A percentile compares a stretch with the other conserved stretches of the same genome.
These are phyloP conservation scores for Alloscopus bannaensis DNA, from an alignment of 2,888 invertebrate species.

Conservation along the genomic window DNA sequence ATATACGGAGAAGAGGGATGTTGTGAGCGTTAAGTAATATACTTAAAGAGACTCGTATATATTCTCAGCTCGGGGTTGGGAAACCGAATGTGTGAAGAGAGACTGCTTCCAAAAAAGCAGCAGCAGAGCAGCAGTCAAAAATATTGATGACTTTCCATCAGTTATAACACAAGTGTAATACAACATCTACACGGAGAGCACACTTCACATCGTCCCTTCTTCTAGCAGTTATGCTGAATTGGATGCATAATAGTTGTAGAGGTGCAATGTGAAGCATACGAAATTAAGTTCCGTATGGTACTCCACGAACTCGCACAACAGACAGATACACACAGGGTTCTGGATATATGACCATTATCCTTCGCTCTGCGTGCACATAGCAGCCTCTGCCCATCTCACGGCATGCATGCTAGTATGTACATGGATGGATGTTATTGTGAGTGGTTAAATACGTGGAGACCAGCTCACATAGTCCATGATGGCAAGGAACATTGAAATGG, in stretches of 20 bases:
- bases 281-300: too few species aligned
- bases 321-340: constrained; percentile 6
- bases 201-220: constrained; percentile 5
- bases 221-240: neutral
- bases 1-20: constrained; percentile 11
- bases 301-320: too few species aligned
- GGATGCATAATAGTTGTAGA: neutral
- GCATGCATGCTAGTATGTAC: neutral
- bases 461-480: too few species aligned
- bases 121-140: constrained; percentile 20
- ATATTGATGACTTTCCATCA: constrained; percentile 53
- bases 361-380: neutral
- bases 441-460: neutral
- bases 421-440: neutral
- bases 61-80: constrained; percentile 35
- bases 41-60: constrained; percentile 41
- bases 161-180: constrained; percentile 19
- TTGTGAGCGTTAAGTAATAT: constrained; percentile 42
- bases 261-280: too few species aligned
- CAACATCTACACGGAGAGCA: constrained; percentile 7
- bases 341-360: constrained; percentile 16
- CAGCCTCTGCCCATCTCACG: neutral
- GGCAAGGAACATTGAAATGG: too few species aligned
- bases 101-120: constrained; percentile 51
- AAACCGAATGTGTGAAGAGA: constrained; percentile 37